Evolutionary conservation across 2,113 vertebrate genomes (phyloP), one percentile per base, ranked within the genome.

Genomic region (Poecilia latipinna): DNA sequence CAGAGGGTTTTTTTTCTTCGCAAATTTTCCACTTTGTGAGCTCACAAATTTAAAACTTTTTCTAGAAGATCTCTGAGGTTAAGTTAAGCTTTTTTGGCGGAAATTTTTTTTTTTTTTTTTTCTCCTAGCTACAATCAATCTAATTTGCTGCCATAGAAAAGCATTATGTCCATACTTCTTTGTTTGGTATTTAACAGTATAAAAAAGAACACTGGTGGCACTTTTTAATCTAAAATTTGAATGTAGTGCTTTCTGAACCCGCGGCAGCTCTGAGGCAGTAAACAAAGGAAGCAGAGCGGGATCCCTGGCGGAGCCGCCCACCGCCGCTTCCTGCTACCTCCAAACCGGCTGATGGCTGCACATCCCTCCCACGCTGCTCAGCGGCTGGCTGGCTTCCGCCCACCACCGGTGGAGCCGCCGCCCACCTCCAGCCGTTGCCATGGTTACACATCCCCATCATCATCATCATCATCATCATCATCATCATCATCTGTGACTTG

Each of bases 301-400:
- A 78, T 91, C 78, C 86, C 79, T 82, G 81, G 86, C 74, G 74
- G 85, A 82, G 89, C 88, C 91, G 86, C 86, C 35, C 35, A 37
- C 35, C 35, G 35, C 35, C 35, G 89, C 86, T 91, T 91, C 90
- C 88, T 91, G 92, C 90, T 88, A 89, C 84, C 90, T 86, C 86
- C 89, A 78, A 90, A 83, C 42, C 69, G 89, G 91, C 88, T 92
- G 91, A 93, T 85, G 91, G 89, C 78, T 90, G 88, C 88, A 90
- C 76, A 90, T 92, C 88, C 89, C 87, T 89, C 92, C 91, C 91
- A 92, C 91, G 86, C 93, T 75, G 85, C 91, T 92, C 76, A 90
- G 90, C 86, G 35, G 35, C 35, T 37, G 35, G 35, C 85, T 90
- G 88, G 88, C 91, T 93, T 90, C 92, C 91, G 83, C 93, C 93